Conservation (phyloP, 2,888 invertebrate species). For the Melinopterus prodromus region DNA sequence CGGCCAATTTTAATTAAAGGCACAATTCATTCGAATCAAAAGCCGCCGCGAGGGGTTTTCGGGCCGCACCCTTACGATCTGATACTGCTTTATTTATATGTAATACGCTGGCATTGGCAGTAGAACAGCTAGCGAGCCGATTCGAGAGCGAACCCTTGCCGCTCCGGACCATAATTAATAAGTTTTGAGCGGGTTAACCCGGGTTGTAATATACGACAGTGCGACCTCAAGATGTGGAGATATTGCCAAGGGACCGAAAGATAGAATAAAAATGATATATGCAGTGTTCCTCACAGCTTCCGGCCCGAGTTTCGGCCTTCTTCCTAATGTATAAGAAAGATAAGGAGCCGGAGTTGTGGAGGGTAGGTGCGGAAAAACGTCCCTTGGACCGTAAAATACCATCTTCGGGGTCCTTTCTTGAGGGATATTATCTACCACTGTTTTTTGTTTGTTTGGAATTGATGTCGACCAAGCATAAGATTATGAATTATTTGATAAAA, state of each 20-base stretch:
- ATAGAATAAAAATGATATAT: conserved; percentile 4
- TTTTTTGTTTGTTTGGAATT: background rate
- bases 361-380: background rate
- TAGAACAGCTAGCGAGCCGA: background rate
- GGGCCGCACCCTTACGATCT: background rate
- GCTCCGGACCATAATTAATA: background rate
- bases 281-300: background rate
- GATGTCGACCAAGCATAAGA: background rate
- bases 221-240: conserved; percentile 4
- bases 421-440: background rate
- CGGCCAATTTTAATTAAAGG: background rate
- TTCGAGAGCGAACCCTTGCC: background rate
- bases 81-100: background rate
- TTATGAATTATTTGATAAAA: background rate
- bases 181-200: conserved; percentile 4
- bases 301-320: background rate
- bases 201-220: background rate
- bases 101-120: background rate
- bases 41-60: background rate
- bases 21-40: background rate
- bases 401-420: background rate
- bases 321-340: background rate
- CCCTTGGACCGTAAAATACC: background rate
- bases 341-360: background rate
- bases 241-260: background rate